Conservation (phyloP, 2,888 invertebrate genomes). For the Cactoblastis cactorum region DNA sequence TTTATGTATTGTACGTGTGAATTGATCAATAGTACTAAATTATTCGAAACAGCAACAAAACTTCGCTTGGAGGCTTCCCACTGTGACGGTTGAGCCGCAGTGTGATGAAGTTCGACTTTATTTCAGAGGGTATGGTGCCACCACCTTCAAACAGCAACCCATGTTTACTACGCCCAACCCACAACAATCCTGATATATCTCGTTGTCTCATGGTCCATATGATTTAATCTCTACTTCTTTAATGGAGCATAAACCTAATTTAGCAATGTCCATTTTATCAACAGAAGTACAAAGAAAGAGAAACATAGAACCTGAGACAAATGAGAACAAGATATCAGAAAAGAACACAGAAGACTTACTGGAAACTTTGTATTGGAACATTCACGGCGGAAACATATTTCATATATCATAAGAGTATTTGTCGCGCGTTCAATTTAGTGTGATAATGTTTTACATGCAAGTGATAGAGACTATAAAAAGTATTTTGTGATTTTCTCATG, state of each 20-base stretch:
- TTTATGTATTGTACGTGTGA: too few relatives aligned
- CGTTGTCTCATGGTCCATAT: slow-evolving; percentile 82
- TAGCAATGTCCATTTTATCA: slow-evolving; percentile 72
- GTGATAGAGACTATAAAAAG: slow-evolving; percentile 44
- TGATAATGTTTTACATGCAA: slow-evolving; percentile 20
- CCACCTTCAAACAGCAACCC: slow-evolving; percentile 68
- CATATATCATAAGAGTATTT: slow-evolving; percentile 70
- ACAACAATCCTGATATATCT: slow-evolving; percentile 81
- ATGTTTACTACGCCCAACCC: slow-evolving; percentile 74
- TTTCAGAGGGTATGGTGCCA: slow-evolving; percentile 78
- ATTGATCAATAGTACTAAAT: too few relatives aligned
- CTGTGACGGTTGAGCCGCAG: slow-evolving; percentile 48
- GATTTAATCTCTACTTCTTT: slow-evolving; percentile 62
- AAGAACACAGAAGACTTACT: slow-evolving; percentile 66
- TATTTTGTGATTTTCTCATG: slow-evolving; percentile 21
- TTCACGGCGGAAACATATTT: slow-evolving; percentile 82
- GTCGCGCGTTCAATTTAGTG: slow-evolving; percentile 27
- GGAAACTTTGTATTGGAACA: slow-evolving; percentile 81
- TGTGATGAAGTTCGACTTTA: slow-evolving; percentile 74
- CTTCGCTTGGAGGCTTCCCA: slow-evolving; percentile 52
- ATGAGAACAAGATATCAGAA: slow-evolving; percentile 65
- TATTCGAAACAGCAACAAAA: slow-evolving; percentile 66
- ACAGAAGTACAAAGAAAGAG: slow-evolving; percentile 76
- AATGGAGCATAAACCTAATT: slow-evolving; percentile 45
- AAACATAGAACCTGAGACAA: slow-evolving; percentile 71